Evolutionary conservation across 2,888 invertebrate genomes (phyloP).

Genomic region (Sabatieria punctata): DNA sequence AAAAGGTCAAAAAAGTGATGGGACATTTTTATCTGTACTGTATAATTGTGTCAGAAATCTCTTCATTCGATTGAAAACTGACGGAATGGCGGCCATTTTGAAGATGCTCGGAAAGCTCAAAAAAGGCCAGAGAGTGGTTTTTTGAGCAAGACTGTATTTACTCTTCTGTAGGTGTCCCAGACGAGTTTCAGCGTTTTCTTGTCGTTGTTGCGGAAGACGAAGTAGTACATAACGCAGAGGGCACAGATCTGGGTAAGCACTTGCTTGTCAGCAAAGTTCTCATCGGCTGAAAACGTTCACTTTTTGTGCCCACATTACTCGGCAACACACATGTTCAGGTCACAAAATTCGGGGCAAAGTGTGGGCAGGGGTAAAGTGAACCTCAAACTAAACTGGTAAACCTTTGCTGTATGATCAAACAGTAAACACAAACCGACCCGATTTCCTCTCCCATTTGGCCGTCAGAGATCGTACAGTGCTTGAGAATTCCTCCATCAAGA

Average conservation of each 20-base stretch:
- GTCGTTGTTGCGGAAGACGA: conserved; percentile 53
- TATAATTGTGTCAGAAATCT: too few species aligned
- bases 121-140: too few species aligned
- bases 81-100: too few species aligned
- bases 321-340: not conserved
- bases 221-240: conserved; percentile 31
- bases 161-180: conserved; percentile 58
- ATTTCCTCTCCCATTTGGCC: conserved; percentile 14
- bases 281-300: conserved; percentile 7
- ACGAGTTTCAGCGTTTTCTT: conserved; percentile 55
- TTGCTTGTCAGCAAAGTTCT: not conserved
- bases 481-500: conserved; percentile 47
- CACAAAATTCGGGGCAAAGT: not conserved
- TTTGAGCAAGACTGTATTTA: conserved; percentile 32
- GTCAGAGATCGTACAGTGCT: conserved; percentile 48
- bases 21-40: too few species aligned
- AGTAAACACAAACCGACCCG: too few species aligned
- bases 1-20: too few species aligned
- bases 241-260: not conserved
- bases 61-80: too few species aligned
- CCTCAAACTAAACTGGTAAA: too few species aligned
- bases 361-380: too few species aligned
- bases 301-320: conserved; percentile 17
- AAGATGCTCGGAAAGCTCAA: too few species aligned
- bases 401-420: too few species aligned